Percentiles rank a stretch among this genome's conserved stretches.
Conservation (phyloP, 2,797 vertebrate species). For the Chelidonichthys spinosus region DNA sequence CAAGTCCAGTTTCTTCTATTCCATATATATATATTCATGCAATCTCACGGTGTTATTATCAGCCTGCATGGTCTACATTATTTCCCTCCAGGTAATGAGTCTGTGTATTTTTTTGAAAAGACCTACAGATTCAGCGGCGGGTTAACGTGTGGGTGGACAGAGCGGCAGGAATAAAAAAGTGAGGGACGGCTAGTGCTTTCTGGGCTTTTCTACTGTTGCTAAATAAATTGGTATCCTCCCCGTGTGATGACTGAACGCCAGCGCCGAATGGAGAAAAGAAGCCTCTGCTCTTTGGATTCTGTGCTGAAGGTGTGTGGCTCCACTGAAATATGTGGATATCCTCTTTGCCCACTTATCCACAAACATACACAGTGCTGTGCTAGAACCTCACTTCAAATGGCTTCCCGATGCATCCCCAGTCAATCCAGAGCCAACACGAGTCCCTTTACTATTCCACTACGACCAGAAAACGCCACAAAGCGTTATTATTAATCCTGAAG, state of each 20-base stretch:
- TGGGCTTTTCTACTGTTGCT: constrained; percentile 15
- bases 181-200: constrained; percentile 36
- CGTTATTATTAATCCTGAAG: constrained; percentile 72
- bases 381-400: constrained; percentile 17
- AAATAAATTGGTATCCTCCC: constrained; percentile 4
- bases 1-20: constrained; percentile 10
- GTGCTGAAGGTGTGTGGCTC: neutral
- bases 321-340: neutral
- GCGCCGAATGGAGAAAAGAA: neutral
- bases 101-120: neutral
- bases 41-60: no score
- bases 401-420: constrained; percentile 21
- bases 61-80: neutral
- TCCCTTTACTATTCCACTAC: constrained; percentile 48
- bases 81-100: neutral
- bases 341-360: constrained; percentile 5
- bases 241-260: neutral
- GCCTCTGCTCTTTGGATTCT: neutral
- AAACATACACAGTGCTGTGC: neutral
- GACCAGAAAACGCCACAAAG: constrained; percentile 53
- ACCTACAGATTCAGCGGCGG: constrained; percentile 21
- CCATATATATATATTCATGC: constrained; percentile 1
- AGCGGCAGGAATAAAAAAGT: constrained; percentile 33
- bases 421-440: constrained; percentile 42
- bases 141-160: constrained; percentile 39